Evolutionary conservation across 2,113 vertebrate genomes (phyloP).

Genomic region (Tyto alba): DNA sequence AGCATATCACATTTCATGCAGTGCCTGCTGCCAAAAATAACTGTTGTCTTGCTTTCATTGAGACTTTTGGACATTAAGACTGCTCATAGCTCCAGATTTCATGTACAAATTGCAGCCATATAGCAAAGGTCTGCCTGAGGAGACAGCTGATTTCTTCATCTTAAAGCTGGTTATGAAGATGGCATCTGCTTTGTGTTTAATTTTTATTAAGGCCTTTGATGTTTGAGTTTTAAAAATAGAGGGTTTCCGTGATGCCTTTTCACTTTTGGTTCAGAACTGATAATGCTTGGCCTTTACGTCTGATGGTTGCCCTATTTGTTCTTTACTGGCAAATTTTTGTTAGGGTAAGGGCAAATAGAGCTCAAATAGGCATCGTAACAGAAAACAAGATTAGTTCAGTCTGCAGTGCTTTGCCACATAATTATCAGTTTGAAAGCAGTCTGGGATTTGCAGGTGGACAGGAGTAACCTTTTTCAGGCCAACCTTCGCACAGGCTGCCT

Average conservation of each 20-base stretch:
- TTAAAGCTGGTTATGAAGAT: background rate
- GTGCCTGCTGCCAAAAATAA: background rate
- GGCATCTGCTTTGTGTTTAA: background rate
- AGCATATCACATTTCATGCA: background rate
- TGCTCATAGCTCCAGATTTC: background rate
- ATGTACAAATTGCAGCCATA: background rate
- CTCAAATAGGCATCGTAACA: background rate
- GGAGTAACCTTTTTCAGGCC: slow-evolving; percentile 41
- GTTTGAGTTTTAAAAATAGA: background rate
- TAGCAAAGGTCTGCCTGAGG: background rate
- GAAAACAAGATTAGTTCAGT: background rate
- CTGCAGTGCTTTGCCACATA: background rate
- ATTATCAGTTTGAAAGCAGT: background rate
- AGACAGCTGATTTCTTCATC: background rate
- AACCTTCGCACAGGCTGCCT: slow-evolving; percentile 11
- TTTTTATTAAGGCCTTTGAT: background rate
- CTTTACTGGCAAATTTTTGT: background rate
- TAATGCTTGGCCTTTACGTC: background rate
- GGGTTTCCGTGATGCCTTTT: background rate
- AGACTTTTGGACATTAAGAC: background rate
- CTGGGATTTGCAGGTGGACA: slow-evolving; percentile 3
- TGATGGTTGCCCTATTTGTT: background rate
- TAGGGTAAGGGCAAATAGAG: background rate
- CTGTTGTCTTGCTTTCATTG: background rate
- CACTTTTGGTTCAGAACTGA: background rate